Evolutionary conservation across 2,888 invertebrate genomes (phyloP).

Genomic region (Macrosiphum euphorbiae): DNA sequence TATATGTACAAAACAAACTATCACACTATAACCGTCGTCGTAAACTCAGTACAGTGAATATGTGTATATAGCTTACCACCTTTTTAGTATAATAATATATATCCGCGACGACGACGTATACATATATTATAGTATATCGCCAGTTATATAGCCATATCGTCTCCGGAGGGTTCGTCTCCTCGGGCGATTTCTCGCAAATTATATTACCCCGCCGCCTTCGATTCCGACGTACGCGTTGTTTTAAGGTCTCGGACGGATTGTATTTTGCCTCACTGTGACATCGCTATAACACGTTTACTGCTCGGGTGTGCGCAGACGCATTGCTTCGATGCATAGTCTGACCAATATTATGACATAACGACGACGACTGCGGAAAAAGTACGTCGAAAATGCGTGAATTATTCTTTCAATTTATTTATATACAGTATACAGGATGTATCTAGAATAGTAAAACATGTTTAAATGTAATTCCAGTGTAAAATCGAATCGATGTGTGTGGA

Average conservation of each 20-base stretch:
- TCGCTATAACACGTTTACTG: neutral
- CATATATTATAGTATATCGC: neutral
- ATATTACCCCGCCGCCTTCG: slow-evolving; percentile 21
- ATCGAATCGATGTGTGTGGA: neutral
- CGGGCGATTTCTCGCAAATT: slow-evolving; percentile 14
- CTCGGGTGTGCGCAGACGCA: neutral
- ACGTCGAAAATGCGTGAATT: neutral
- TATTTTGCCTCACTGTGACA: neutral
- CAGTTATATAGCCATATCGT: neutral
- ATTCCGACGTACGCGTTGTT: neutral
- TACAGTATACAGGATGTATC: neutral
- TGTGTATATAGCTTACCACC: neutral
- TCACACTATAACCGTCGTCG: neutral
- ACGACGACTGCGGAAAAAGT: neutral
- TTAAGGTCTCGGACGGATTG: neutral
- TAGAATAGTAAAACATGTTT: neutral
- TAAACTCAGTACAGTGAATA: neutral
- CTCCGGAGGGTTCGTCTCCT: neutral
- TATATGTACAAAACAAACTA: neutral
- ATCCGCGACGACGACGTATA: neutral
- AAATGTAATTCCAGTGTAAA: neutral
- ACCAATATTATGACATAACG: neutral
- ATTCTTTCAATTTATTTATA: neutral
- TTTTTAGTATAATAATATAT: neutral
- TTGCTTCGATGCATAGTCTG: neutral